Evolutionary conservation across 1,140 invertebrate species (phyloP), one percentile per base, ranked within the genome.

Genomic region (Drosophila virilis): DNA sequence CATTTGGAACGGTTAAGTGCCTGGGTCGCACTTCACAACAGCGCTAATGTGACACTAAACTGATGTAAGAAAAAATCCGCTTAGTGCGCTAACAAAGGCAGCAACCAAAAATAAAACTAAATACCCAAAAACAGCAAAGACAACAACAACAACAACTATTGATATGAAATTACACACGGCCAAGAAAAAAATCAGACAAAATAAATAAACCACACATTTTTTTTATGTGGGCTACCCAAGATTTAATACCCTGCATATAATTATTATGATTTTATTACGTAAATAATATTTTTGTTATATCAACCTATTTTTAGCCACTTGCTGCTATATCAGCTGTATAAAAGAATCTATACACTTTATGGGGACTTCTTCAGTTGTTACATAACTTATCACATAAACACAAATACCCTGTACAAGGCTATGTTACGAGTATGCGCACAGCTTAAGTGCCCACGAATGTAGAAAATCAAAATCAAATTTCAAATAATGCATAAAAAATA

Each of bases 41-140:
- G 42, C 65, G 67, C 84, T 89, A 89, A 89, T 89, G 84, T 89
- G 84, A 89, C 84, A 89, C 77, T 89, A 89, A 89, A 84, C 80
- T 89, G 84, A 89, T 89, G 84, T 89, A 78, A 89, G 81, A 80
- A 73, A 72, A 77, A 89, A 89, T 83, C 84, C 84, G 84, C 74
- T 89, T 89, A 89, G 70, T 52, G 70, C 43, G 64, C 83, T 66
- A 76, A 85, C 78, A 78, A 85, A 81, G 69, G 48, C 78, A 70
- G 74, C 59, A 51, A 8, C 83, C 78, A 82, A 88, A 82, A 74
- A 77, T 65, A 78, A 78, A 86, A 62, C 78, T 88, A 88, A 86
- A 88, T 82, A 79, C 75, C 82, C 58, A 74, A 80, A 15, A 50
- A 50, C 15, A 62, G 37, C 48, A 68, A 57, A 55, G 10, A 42